phyloP scores from a whole-genome alignment of 2,113 vertebrate species.

The Ibidorhyncha struthersii region DNA sequence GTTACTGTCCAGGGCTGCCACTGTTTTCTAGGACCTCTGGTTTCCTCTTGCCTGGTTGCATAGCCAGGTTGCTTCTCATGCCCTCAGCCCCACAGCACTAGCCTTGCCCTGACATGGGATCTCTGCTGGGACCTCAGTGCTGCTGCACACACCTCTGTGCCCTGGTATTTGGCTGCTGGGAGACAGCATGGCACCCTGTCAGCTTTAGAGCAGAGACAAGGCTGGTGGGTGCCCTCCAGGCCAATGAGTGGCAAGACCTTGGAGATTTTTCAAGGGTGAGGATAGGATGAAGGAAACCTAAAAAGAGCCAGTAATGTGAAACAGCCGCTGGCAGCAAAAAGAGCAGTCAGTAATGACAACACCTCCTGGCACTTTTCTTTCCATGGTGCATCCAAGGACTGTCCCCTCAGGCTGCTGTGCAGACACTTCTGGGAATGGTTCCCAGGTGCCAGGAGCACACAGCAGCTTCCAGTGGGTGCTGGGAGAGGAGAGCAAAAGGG shows the following conservation, averaged over 20 bases:
- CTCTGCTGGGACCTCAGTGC: not conserved
- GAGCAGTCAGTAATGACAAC: not conserved
- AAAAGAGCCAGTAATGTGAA: not conserved
- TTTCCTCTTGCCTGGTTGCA: not conserved
- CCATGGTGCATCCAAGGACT: rapidly evolving
- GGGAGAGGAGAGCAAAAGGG: not conserved
- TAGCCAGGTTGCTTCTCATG: not conserved
- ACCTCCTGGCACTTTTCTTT: not conserved
- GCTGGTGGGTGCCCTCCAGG: not conserved
- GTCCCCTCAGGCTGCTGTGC: not conserved
- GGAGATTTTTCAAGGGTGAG: not conserved
- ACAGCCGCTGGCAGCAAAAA: not conserved
- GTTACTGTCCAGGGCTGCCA: not conserved
- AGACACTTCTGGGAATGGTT: not conserved
- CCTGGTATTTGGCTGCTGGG: not conserved
- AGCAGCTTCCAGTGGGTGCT: not conserved
- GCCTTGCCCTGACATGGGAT: rapidly evolving
- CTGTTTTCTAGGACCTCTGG: not conserved
- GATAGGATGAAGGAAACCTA: not conserved
- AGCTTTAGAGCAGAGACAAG: not conserved
- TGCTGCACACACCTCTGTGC: not conserved
- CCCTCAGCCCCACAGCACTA: not conserved
- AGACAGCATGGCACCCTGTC: rapidly evolving
- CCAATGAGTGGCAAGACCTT: not conserved
- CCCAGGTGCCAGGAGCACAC: rapidly evolving